These are phyloP conservation scores for Channa argus DNA, from an alignment of 2,113 vertebrate genomes.

Conservation along the genomic window DNA sequence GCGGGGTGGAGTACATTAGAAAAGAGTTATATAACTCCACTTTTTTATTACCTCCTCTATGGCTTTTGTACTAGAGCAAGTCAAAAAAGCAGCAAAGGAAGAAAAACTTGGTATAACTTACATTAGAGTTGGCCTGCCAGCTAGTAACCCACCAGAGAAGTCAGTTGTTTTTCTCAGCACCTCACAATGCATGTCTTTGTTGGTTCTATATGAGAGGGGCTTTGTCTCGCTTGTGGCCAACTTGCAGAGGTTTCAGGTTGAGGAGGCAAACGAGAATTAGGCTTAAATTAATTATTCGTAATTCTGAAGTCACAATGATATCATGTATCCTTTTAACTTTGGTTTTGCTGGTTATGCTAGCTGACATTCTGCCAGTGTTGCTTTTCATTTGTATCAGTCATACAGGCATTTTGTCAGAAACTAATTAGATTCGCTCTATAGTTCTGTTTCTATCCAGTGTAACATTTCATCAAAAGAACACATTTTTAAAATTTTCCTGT, in stretches of 20 bases:
- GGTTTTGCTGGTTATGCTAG: constrained; percentile 25
- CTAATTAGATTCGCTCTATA: constrained; percentile 2
- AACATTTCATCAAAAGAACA: constrained; percentile 12
- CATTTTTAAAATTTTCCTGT: not conserved
- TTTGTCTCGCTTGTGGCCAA: constrained; percentile 63
- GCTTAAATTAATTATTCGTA: constrained; percentile 4
- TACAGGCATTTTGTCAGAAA: constrained; percentile 2
- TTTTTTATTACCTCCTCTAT: constrained; percentile 61
- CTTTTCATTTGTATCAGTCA: constrained; percentile 16
- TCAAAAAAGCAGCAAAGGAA: constrained; percentile 27
- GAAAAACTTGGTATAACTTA: constrained; percentile 57
- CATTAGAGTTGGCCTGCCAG: constrained; percentile 61
- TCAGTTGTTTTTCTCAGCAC: constrained; percentile 70
- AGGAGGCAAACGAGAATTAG: constrained; percentile 45
- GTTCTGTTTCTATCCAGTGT: not conserved
- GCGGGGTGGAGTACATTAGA: constrained; percentile 75
- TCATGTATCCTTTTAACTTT: constrained; percentile 7
- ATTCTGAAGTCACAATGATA: constrained; percentile 36
- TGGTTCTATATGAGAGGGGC: constrained; percentile 67
- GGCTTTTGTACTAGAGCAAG: constrained; percentile 58
- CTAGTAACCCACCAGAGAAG: constrained; percentile 65
- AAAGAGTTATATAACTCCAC: constrained; percentile 71
- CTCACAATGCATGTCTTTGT: constrained; percentile 76
- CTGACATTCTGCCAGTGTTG: not conserved
- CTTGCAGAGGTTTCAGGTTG: constrained; percentile 48